phyloP scores from a whole-genome alignment of 2,888 invertebrate genomes.

The Cephalotes varians region DNA sequence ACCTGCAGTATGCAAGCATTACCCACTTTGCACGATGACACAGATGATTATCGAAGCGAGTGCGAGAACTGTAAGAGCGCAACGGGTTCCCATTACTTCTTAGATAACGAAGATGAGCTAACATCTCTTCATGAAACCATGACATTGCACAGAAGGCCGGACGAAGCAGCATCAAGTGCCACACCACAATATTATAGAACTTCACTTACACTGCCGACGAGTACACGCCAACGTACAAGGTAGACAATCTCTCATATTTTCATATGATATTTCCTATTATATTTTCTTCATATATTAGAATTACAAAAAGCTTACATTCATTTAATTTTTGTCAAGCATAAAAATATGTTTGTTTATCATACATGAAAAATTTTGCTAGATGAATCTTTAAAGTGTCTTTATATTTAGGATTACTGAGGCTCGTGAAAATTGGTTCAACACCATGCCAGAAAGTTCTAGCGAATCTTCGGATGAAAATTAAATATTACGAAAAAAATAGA shows the following conservation, averaged over 20 bases:
- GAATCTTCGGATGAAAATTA: slow-evolving; percentile 86
- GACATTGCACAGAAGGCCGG: slow-evolving; percentile 89
- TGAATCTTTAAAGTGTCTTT: slow-evolving; percentile 40
- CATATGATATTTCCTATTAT: too few relatives aligned
- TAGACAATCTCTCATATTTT: slow-evolving; percentile 71
- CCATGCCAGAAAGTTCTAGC: slow-evolving; percentile 87
- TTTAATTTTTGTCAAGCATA: background rate
- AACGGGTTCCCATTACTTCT: slow-evolving; percentile 89
- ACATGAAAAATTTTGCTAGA: background rate
- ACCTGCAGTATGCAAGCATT: slow-evolving; percentile 84
- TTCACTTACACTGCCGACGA: slow-evolving; percentile 89
- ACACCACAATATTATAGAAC: slow-evolving; percentile 88
- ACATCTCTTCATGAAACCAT: slow-evolving; percentile 89
- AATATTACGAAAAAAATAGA: slow-evolving; percentile 50
- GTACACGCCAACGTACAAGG: slow-evolving; percentile 87
- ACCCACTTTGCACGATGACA: slow-evolving; percentile 86
- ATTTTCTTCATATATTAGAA: too few relatives aligned
- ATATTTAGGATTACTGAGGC: slow-evolving; percentile 84
- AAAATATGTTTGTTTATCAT: background rate
- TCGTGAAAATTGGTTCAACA: slow-evolving; percentile 87
- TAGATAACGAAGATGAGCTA: slow-evolving; percentile 88
- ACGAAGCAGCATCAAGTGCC: slow-evolving; percentile 84
- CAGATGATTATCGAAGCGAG: slow-evolving; percentile 93
- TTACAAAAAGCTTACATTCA: background rate
- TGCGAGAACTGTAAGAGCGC: slow-evolving; percentile 95